These are phyloP conservation scores for Gambusia holbrooki DNA, from an alignment of 2,113 vertebrate genomes.

Conservation along the genomic window DNA sequence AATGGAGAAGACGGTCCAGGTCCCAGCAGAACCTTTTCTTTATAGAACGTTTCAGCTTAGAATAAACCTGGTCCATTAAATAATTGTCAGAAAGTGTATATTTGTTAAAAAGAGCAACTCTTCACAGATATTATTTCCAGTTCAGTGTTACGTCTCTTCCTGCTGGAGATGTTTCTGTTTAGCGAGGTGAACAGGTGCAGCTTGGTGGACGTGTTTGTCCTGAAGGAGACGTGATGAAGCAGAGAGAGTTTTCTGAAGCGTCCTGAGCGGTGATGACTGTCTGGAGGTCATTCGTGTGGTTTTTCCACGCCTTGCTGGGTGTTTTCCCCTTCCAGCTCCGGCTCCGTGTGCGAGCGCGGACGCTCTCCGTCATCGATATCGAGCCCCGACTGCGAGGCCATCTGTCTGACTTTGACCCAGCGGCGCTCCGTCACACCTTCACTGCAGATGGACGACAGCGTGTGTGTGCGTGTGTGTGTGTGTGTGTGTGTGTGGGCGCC, in stretches of 20 bases:
- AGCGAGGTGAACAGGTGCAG: not conserved
- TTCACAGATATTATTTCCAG: not conserved
- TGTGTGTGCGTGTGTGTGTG: slow-evolving; percentile 6
- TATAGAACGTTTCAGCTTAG: not conserved
- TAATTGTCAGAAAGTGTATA: not conserved
- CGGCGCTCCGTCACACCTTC: slow-evolving; percentile 67
- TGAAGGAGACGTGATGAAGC: not conserved
- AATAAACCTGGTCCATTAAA: not conserved
- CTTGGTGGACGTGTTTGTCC: not conserved
- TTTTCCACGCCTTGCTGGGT: slow-evolving; percentile 2
- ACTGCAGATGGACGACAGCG: slow-evolving; percentile 27
- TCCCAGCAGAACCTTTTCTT: not conserved
- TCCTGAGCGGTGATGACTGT: slow-evolving; percentile 25
- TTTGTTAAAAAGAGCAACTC: not conserved
- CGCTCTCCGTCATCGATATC: slow-evolving; percentile 58
- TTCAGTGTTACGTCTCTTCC: too few relatives aligned
- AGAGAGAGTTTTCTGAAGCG: too few relatives aligned
- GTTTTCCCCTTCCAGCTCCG: slow-evolving; percentile 23
- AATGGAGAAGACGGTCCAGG: too few relatives aligned
- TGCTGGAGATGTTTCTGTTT: too few relatives aligned
- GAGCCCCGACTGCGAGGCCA: slow-evolving; percentile 73
- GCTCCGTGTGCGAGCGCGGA: slow-evolving; percentile 23
- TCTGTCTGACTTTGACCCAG: slow-evolving; percentile 77
- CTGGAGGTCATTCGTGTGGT: slow-evolving; percentile 47
- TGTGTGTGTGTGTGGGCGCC: not conserved